A percentile compares a stretch with the other conserved stretches of the same genome.
Conservation (phyloP, 1,140 invertebrate genomes). For the Leptopilina boulardi region DNA sequence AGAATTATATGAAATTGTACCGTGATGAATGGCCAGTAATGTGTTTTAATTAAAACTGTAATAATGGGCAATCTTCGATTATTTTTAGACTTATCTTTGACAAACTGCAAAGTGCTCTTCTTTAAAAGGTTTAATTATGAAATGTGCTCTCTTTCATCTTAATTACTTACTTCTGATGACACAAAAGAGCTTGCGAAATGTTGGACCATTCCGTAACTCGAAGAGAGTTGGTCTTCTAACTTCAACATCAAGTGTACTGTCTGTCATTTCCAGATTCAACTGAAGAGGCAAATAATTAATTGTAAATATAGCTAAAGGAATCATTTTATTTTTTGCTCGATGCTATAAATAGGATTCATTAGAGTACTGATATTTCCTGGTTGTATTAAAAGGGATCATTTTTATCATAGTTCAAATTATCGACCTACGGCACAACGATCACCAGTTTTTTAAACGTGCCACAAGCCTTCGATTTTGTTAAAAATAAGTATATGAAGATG, state of each 20-base stretch:
- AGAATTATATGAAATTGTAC: too few species aligned
- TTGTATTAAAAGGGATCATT: too few species aligned
- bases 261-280: background rate
- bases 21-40: background rate
- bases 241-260: background rate
- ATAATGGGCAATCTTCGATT: background rate
- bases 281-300: background rate
- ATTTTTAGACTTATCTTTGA: background rate
- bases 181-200: background rate
- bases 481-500: too few species aligned
- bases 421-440: too few species aligned
- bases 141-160: background rate
- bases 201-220: background rate
- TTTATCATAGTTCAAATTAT: too few species aligned
- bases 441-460: too few species aligned
- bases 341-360: too few species aligned
- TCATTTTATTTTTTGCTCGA: too few species aligned
- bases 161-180: constrained; percentile 10
- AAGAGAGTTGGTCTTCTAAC: background rate
- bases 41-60: background rate
- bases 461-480: too few species aligned
- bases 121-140: background rate
- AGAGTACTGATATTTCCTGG: too few species aligned
- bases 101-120: background rate
- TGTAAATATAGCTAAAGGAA: background rate